Evolutionary conservation across 2,113 vertebrate genomes (phyloP), one percentile per base, ranked within the genome.

Genomic region (Crotalus horridus): DNA sequence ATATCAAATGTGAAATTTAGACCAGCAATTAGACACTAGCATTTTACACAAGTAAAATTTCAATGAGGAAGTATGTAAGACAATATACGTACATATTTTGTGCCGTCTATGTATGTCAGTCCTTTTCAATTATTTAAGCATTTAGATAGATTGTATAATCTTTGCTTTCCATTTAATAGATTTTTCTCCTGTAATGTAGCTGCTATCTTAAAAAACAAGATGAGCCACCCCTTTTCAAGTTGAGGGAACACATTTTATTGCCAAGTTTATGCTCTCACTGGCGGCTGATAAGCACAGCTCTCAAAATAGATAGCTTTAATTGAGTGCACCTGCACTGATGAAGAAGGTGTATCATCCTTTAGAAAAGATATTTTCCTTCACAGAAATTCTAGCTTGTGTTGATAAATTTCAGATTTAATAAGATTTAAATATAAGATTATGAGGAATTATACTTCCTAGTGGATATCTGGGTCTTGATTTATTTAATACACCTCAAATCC

Each of bases 241-340:
- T 92, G 24, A 85, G 21, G 69, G 26, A 92, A 85, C 43, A 59
- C 53, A 85, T 92, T 92, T 89, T 58, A 54, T 85, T 85, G 92
- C 69, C 88, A 89, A 59, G 54, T 81, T 59, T 92, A 53, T 85
- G 24, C 54, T 55, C 53, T 85, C 92, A 89, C 39, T 89, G 88
- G 54, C 0, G 4, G 54, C 43, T 92, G 69, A 29, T 92, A 85
- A 43, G 56, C 53, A 92, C 20, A 92, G 33, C 15, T 85, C 88
- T 92, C 87, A 92, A 92, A 89, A 89, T 58, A 89, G 91, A 89
- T 89, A 55, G 55, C 54, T 89, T 64, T 85, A 92, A 85, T 89
- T 85, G 88, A 85, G 64, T 89, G 54, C 88, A 89, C 54, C 88
- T 89, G 88, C 69, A 56, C 23, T 85, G 46, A 29, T 87, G 81